Evolutionary conservation across 2,113 vertebrate species (phyloP).

Genomic region (Gymnobelideus leadbeateri): DNA sequence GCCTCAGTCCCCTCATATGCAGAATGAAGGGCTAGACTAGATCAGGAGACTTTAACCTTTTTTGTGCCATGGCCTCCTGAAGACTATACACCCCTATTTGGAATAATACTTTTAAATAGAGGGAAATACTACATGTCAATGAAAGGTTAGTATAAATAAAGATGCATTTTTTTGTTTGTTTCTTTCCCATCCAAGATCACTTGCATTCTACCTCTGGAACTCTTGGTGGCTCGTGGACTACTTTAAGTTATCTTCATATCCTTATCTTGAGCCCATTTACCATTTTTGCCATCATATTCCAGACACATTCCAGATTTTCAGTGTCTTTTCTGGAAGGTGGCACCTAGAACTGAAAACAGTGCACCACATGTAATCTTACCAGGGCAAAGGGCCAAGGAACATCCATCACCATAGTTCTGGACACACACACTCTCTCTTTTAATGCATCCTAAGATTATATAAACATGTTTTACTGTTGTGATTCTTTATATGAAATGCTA

Average conservation of each 20-base stretch:
- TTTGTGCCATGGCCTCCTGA: not conserved
- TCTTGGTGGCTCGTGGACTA: not conserved
- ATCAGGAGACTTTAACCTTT: not conserved
- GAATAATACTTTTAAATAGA: not conserved
- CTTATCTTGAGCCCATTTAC: not conserved
- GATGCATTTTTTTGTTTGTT: not conserved
- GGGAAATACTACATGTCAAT: not conserved
- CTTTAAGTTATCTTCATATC: not conserved
- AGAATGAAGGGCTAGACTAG: not conserved
- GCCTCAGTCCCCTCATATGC: not conserved
- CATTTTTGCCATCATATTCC: not conserved
- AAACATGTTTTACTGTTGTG: not conserved
- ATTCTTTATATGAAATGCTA: not conserved
- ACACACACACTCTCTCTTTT: not conserved
- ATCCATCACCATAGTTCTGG: not conserved
- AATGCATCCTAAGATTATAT: not conserved
- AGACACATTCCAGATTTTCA: not conserved
- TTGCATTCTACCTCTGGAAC: not conserved
- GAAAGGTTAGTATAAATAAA: not conserved
- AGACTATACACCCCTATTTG: not conserved
- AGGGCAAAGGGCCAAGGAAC: not conserved
- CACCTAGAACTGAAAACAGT: not conserved
- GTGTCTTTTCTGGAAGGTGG: not conserved
- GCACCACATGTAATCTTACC: too few species aligned
- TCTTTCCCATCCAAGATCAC: not conserved